Base-by-base conservation (phyloP, 2,113 vertebrate genomes). In the Oreochromis tanganicae region DNA sequence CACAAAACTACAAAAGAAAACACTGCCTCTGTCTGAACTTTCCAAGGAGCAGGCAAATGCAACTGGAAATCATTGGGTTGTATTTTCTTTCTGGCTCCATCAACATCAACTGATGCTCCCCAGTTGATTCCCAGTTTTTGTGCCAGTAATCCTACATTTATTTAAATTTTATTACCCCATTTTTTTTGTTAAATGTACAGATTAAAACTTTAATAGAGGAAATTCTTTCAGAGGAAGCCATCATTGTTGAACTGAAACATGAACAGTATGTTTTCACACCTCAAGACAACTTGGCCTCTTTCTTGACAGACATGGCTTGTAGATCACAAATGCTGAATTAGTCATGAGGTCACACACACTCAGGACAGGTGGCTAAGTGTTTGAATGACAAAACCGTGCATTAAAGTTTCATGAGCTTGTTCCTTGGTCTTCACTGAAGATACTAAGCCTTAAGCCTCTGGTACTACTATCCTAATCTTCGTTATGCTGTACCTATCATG, bases 271-370 rank as follows among this genome's bases (percentile, higher is more conserved):
- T 29, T 61, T 24, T 80, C 21, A 61, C 83, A 75, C 32, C 43
- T 63, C 32, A 48, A 9, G 27, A 16, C 24, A 68, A 16, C 21
- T 71, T 73, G 41, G 10, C 59, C 32, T 63, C 66, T 75, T 41
- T 12, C 19, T 79, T 78, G 10, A 82, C 56, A 34, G 46, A 73
- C 56, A 17, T 16, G 2, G 29, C n/a, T 32, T 79, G 85, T 83
- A 75, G 79, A 71, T 90, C 52, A 78, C 46, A n/a, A 32, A 46
- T 48, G 41, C 32, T 92, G 36, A 93, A 95, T 94, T 89, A 94
- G 78, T 92, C 59, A 95, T 91, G 82, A 88, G 55, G 48, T 89
- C 82, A 85, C 34, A 56, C 82, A 85, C 34, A 56, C 75, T 85
- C 59, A 83, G 83, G 82, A 61, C 59, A 80, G 21, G 32, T 81